Conservation (phyloP, 2,888 invertebrate species). For the Agrotis ipsilon region DNA sequence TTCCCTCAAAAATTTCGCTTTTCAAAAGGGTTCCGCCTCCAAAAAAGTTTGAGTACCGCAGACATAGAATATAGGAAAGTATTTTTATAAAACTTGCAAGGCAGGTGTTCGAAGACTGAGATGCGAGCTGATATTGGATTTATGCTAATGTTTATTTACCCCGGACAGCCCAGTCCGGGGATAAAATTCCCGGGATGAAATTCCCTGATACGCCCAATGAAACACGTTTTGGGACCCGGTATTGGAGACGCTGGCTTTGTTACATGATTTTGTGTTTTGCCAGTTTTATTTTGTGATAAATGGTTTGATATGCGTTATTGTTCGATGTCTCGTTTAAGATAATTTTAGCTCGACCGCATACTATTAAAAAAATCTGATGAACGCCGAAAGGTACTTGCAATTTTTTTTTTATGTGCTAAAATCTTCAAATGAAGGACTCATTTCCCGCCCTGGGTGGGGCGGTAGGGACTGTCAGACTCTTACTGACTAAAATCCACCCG, state of each 20-base stretch:
- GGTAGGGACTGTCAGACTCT: too few relatives aligned
- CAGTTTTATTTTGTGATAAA: conserved; percentile 10
- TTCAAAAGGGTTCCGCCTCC: too few relatives aligned
- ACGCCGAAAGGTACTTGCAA: too few relatives aligned
- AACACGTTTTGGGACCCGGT: conserved; percentile 40
- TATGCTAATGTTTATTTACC: conserved; percentile 87
- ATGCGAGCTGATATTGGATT: conserved; percentile 83
- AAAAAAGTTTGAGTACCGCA: too few relatives aligned
- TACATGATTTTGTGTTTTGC: conserved; percentile 8
- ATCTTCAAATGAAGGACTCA: too few relatives aligned
- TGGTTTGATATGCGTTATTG: not conserved
- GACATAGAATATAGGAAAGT: conserved; percentile 25
- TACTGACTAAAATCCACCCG: too few relatives aligned
- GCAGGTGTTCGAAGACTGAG: conserved; percentile 76
- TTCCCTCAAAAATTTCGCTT: too few relatives aligned
- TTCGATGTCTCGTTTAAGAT: too few relatives aligned
- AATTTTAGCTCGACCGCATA: too few relatives aligned
- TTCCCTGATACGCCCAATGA: conserved; percentile 37
- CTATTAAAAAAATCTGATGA: too few relatives aligned
- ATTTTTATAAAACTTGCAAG: conserved; percentile 74
- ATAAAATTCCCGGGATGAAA: conserved; percentile 41
- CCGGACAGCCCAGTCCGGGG: conserved; percentile 51
- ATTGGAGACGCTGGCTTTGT: conserved; percentile 30
- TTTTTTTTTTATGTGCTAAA: too few relatives aligned
- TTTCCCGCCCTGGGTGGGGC: too few relatives aligned